A percentile compares a stretch with the other conserved stretches of the same genome.
These are phyloP conservation scores for Eumerus sabulonum DNA, from an alignment of 2,888 invertebrate species.

Conservation along the genomic window DNA sequence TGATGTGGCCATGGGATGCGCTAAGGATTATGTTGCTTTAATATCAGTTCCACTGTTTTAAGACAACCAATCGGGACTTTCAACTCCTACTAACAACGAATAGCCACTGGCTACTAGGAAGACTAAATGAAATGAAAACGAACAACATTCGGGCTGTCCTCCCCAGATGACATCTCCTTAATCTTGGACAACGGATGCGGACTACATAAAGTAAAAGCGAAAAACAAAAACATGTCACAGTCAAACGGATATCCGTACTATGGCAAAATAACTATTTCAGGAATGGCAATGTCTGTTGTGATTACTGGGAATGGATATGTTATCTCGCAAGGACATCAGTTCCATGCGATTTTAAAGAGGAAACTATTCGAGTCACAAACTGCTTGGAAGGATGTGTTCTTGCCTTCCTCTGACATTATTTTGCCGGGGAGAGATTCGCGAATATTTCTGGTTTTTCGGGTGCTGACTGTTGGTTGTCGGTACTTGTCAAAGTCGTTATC, in stretches of 20 bases:
- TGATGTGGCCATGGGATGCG: too few relatives aligned
- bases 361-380: too few relatives aligned
- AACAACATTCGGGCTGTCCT: background rate
- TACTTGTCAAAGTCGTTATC: slow-evolving; percentile 30
- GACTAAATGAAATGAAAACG: background rate
- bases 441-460: slow-evolving; percentile 16
- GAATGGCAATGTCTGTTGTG: too few relatives aligned
- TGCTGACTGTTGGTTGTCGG: background rate
- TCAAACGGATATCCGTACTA: too few relatives aligned
- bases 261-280: too few relatives aligned
- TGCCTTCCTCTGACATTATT: background rate
- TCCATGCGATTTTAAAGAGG: too few relatives aligned
- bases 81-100: slow-evolving; percentile 4
- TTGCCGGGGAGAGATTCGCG: slow-evolving; percentile 35
- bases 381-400: too few relatives aligned
- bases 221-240: too few relatives aligned
- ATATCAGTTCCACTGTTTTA: slow-evolving; percentile 10
- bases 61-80: slow-evolving; percentile 13
- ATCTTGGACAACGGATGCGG: slow-evolving; percentile 7
- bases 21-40: slow-evolving; percentile 44
- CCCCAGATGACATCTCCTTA: slow-evolving; percentile 33
- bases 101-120: slow-evolving; percentile 1
- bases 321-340: too few relatives aligned
- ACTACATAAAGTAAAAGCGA: too few relatives aligned
- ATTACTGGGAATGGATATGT: too few relatives aligned